phyloP scores from a whole-genome alignment of 2,113 vertebrate genomes.

The Chrysemys picta region DNA sequence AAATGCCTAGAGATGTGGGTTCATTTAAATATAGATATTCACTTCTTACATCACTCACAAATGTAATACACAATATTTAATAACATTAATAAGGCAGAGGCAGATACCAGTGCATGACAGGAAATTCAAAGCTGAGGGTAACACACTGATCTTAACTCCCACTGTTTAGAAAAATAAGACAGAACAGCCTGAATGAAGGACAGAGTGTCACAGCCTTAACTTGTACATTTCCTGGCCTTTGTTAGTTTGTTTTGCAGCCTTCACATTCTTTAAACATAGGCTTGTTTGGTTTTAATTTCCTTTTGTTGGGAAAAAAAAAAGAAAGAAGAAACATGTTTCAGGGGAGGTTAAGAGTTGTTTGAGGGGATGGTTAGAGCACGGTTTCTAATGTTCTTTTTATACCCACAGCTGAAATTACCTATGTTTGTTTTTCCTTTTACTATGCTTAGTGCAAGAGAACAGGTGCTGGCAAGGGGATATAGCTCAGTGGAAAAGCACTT shows the following conservation, averaged over 20 bases:
- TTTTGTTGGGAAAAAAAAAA: slow-evolving; percentile 68
- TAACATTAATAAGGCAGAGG: slow-evolving; percentile 60
- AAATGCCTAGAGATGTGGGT: slow-evolving; percentile 35
- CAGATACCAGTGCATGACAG: slow-evolving; percentile 67
- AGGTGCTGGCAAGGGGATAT: slow-evolving; percentile 59
- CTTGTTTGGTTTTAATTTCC: slow-evolving; percentile 78
- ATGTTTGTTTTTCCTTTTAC: slow-evolving; percentile 74
- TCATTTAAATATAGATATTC: slow-evolving; percentile 54
- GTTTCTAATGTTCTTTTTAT: slow-evolving; percentile 65
- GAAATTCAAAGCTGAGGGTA: slow-evolving; percentile 69
- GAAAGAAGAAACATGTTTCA: slow-evolving; percentile 43
- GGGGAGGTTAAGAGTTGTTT: slow-evolving; percentile 15
- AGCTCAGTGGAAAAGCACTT: not conserved
- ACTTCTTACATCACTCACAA: slow-evolving; percentile 42
- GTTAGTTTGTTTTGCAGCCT: slow-evolving; percentile 75
- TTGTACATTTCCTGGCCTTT: slow-evolving; percentile 74
- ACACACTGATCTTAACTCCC: slow-evolving; percentile 63
- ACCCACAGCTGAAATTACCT: slow-evolving; percentile 72
- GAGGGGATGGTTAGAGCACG: slow-evolving; percentile 63
- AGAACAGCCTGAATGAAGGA: slow-evolving; percentile 74
- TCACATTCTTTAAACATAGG: slow-evolving; percentile 74
- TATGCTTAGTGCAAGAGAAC: slow-evolving; percentile 65
- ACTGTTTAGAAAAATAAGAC: slow-evolving; percentile 68
- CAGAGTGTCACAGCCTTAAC: slow-evolving; percentile 70
- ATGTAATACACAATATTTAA: slow-evolving; percentile 68